Percentiles rank a stretch among this genome's conserved stretches.
Evolutionary conservation across 2,113 vertebrate species (phyloP).

Genomic region (Neofelis nebulosa): DNA sequence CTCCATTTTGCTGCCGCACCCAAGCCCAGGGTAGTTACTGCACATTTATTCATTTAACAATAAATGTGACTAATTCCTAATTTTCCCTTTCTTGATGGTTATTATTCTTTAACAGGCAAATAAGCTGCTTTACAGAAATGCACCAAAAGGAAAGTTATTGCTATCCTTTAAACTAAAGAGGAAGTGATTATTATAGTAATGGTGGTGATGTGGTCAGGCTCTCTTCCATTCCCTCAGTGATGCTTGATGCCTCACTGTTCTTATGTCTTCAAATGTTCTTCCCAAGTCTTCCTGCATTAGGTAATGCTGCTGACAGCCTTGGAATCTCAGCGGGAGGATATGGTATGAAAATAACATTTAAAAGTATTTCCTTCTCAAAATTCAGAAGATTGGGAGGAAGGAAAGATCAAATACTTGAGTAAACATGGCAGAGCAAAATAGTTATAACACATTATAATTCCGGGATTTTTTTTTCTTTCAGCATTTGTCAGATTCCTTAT

Average conservation of each 20-base stretch:
- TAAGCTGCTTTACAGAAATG: constrained; percentile 31
- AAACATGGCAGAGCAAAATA: constrained; percentile 31
- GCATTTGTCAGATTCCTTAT: constrained; percentile 48
- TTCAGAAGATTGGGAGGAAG: constrained; percentile 18
- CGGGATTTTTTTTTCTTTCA: background rate
- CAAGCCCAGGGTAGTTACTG: background rate
- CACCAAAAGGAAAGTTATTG: constrained; percentile 16
- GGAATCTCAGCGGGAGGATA: background rate
- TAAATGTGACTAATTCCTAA: constrained; percentile 48
- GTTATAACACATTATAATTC: constrained; percentile 32
- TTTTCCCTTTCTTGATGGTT: constrained; percentile 2
- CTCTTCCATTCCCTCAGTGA: background rate
- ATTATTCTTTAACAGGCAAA: constrained; percentile 37
- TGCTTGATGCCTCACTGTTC: background rate
- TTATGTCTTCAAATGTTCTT: background rate
- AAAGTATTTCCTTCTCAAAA: constrained; percentile 66
- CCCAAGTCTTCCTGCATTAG: background rate
- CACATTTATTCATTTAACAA: constrained; percentile 48
- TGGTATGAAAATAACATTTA: constrained; percentile 1
- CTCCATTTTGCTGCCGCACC: background rate
- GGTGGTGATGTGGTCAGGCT: background rate
- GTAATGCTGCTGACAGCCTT: constrained; percentile 6
- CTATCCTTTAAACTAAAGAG: constrained; percentile 33
- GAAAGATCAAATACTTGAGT: constrained; percentile 59
- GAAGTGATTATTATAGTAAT: constrained; percentile 25